Evolutionary conservation across 2,113 vertebrate species (phyloP), one percentile per base, ranked within the genome.

Genomic region (Lichenostomus cassidix): DNA sequence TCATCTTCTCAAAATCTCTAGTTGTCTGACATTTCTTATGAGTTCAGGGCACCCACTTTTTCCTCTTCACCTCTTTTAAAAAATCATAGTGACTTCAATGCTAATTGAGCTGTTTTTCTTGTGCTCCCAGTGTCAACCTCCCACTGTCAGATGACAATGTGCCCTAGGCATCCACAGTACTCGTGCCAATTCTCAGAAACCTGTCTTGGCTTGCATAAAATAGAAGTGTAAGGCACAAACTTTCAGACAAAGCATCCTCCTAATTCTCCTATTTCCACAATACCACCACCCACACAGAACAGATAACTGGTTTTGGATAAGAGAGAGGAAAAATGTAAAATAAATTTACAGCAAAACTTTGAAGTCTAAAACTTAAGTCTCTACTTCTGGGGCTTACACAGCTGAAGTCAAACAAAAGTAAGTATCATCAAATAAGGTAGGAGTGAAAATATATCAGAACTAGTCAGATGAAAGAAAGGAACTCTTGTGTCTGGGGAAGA

Each of bases 391-490:
- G 15, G 19, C 50, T 53, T 81, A 44, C 67, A 31, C 15, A 71
- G 59, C 12, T 81, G 44, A 62, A 94, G 39, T 74, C 13, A 73
- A 81, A 88, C 10, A 53, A 64, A 81, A 91, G 14, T 56, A 52
- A 59, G 10, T 47, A 55, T 59, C 46, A 83, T 84, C 33, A 78
- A 37, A 80, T 56, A 76, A 68, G 7, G 5, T 47, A 25, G 16
- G 31, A 95, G 83, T 35, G 35, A 93, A 95, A 95, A 55, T 88
- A 78, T 39, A 37, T 49, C 20, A 78, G 39, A 52, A 42, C 11
- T 64, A 59, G n/a, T 37, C 8, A 80, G 29, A 80, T 58, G 59
- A 83, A 92, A 78, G 67, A 67, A 84, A 89, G 29, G 13, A 28
- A 49, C 2, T 8, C 10, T 63, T 62, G 12, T 56, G 13, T 84